Evolutionary conservation across 2,797 vertebrate genomes (phyloP).

Genomic region (Lagorchestes hirsutus): DNA sequence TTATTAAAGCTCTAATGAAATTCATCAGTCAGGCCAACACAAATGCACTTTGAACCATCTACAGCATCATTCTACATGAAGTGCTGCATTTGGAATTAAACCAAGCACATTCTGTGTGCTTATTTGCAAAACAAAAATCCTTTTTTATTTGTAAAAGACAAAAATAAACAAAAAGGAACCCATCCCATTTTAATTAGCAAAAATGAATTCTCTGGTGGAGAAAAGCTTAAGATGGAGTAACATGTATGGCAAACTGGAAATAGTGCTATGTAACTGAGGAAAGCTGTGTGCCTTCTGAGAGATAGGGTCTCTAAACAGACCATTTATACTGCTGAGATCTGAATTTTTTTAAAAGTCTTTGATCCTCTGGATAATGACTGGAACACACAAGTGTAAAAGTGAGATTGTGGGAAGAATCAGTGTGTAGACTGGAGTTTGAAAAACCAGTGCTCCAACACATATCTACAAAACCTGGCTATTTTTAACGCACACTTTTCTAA

Average conservation of each 20-base stretch:
- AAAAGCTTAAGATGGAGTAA: not conserved
- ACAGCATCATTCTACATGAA: not conserved
- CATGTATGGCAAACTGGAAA: not conserved
- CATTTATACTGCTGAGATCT: not conserved
- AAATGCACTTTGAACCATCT: not conserved
- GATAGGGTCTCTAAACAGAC: not conserved
- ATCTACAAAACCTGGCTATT: not conserved
- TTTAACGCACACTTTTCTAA: not conserved
- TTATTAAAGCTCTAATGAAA: not conserved
- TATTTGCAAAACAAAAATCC: not conserved
- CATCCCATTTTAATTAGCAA: not conserved
- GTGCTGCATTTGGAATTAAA: not conserved
- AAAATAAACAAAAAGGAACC: not conserved
- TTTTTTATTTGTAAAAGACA: not conserved
- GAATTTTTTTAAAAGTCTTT: not conserved
- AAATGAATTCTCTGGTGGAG: not conserved
- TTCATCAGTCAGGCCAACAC: not conserved
- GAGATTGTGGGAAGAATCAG: not conserved
- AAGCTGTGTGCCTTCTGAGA: not conserved
- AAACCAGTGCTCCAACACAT: conserved; percentile 20
- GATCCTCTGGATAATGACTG: not conserved
- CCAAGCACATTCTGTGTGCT: not conserved
- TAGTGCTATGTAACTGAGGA: not conserved
- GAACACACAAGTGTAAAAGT: not conserved
- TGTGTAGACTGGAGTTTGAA: not conserved